Conservation (phyloP, 2,113 vertebrate genomes). For the Emberiza fucata region DNA sequence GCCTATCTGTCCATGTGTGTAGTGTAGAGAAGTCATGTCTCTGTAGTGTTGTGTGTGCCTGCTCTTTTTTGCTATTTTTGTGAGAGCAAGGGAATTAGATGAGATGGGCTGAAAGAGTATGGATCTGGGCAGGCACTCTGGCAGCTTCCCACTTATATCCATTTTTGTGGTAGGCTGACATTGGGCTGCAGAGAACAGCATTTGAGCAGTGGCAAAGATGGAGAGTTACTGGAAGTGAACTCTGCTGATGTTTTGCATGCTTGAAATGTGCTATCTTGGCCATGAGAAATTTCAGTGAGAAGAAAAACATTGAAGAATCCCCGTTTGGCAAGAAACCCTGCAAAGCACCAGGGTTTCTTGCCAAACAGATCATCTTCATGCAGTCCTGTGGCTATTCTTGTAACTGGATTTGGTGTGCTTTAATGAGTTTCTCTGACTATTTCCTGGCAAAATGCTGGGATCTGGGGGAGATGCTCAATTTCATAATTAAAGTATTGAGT, state of each 20-base stretch:
- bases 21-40: neutral
- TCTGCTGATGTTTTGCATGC: neutral
- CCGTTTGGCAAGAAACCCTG: neutral
- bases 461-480: neutral
- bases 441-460: neutral
- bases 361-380: neutral
- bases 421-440: neutral
- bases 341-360: neutral
- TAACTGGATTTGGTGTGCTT: neutral
- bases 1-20: neutral
- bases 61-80: neutral
- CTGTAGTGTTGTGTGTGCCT: neutral
- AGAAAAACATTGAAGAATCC: neutral
- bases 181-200: neutral
- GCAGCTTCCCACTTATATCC: neutral
- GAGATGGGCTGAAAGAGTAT: neutral
- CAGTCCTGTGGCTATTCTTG: neutral
- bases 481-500: neutral
- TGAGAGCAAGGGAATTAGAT: neutral
- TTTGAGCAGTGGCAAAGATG: neutral
- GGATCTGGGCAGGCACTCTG: neutral
- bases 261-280: neutral
- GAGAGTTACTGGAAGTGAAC: neutral
- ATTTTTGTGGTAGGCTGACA: neutral
- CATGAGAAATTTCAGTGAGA: neutral